phyloP scores from a whole-genome alignment of 2,888 invertebrate species.

The Chorisops tibialis region DNA sequence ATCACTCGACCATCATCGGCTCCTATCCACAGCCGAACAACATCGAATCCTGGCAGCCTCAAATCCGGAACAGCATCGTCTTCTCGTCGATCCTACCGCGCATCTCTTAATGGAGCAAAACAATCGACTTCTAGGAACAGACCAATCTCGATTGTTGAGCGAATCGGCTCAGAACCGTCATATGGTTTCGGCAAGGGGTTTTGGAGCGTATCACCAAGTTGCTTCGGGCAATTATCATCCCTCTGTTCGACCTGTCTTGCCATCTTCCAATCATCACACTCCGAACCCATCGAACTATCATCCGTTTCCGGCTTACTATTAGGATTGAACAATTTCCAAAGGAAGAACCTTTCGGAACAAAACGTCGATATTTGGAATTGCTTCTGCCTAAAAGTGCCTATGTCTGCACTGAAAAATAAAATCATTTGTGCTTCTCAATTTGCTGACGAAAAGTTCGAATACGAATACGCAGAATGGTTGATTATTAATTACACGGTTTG shows the following conservation, averaged over 20 bases:
- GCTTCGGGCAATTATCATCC: conserved; percentile 52
- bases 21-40: conserved; percentile 51
- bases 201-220: conserved; percentile 52
- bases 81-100: conserved; percentile 52
- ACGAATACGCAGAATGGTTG: conserved; percentile 1
- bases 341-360: background rate
- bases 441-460: background rate
- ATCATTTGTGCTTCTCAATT: background rate
- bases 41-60: conserved; percentile 51
- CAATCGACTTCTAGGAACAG: conserved; percentile 49
- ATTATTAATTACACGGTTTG: too few relatives aligned
- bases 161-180: conserved; percentile 52
- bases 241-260: conserved; percentile 47
- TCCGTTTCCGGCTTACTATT: conserved; percentile 52
- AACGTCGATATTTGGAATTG: background rate
- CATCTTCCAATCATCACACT: conserved; percentile 51
- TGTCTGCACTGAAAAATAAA: conserved; percentile 2
- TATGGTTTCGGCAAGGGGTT: conserved; percentile 50
- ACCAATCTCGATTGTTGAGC: conserved; percentile 49
- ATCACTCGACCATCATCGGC: conserved; percentile 49
- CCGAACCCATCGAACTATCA: conserved; percentile 53
- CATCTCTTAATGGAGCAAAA: conserved; percentile 52
- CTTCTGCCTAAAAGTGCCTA: background rate
- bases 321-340: conserved; percentile 30
- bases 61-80: conserved; percentile 50